phyloP scores from a whole-genome alignment of 2,113 vertebrate species.

The Ciconia stormi region DNA sequence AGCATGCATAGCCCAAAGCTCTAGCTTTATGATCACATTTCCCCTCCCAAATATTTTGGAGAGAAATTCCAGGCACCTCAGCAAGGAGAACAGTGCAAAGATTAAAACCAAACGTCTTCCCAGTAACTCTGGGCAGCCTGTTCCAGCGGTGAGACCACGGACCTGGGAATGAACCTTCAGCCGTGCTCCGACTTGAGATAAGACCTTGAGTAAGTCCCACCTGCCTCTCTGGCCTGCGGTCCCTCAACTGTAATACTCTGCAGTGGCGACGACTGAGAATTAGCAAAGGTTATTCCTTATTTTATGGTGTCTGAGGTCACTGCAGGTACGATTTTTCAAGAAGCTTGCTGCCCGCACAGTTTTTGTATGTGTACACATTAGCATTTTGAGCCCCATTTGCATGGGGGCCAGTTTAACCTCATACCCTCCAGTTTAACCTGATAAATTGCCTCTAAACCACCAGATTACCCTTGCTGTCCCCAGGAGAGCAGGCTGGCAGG shows the following conservation, averaged over 20 bases:
- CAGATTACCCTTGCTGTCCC: neutral
- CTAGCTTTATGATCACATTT: slow-evolving; percentile 31
- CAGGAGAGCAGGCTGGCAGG: neutral
- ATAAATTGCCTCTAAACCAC: neutral
- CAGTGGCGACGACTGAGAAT: neutral
- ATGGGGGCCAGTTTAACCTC: neutral
- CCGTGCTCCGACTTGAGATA: neutral
- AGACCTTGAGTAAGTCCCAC: neutral
- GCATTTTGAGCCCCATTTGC: neutral
- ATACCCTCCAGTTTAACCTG: neutral
- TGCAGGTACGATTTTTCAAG: neutral
- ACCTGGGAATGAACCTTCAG: neutral
- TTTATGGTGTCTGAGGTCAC: neutral
- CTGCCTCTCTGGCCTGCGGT: neutral
- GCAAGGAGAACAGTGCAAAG: slow-evolving; percentile 75
- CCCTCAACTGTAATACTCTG: neutral
- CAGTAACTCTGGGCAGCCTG: neutral
- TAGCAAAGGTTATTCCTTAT: neutral
- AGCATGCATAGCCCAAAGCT: slow-evolving; percentile 19
- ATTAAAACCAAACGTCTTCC: slow-evolving; percentile 14
- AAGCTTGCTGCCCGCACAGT: neutral
- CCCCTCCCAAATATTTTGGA: slow-evolving; percentile 68
- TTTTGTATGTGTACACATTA: neutral
- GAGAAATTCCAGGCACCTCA: slow-evolving; percentile 78
- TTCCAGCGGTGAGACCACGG: neutral